phyloP scores from a whole-genome alignment of 2,888 invertebrate species.

The Andrena praecox region DNA sequence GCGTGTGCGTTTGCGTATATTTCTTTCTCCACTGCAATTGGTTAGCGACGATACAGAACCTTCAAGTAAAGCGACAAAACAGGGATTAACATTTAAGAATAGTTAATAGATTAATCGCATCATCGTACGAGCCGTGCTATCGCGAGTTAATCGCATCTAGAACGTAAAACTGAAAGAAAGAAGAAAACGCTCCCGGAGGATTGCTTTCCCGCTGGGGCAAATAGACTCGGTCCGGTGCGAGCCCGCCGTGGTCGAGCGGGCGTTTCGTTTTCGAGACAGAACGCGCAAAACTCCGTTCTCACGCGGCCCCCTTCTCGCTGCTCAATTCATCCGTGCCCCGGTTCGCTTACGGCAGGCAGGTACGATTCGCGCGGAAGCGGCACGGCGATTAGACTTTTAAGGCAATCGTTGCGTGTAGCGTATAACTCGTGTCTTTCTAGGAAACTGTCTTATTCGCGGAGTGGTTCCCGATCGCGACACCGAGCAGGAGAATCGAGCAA shows the following conservation, averaged over 20 bases:
- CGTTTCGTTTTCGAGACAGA: background rate
- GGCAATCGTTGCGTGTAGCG: conserved; percentile 60
- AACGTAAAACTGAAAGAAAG: conserved; percentile 69
- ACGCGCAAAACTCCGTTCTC: conserved; percentile 1
- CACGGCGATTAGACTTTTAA: conserved; percentile 58
- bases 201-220: conserved; percentile 68
- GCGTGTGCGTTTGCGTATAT: conserved; percentile 68
- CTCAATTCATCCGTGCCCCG: conserved; percentile 35
- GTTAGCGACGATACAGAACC: conserved; percentile 81
- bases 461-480: conserved; percentile 47
- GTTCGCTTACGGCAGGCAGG: conserved; percentile 56
- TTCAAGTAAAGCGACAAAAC: conserved; percentile 70
- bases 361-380: conserved; percentile 60
- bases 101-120: conserved; percentile 83
- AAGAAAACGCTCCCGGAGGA: conserved; percentile 50
- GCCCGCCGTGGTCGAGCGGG: background rate
- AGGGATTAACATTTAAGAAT: conserved; percentile 75
- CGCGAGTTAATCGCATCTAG: conserved; percentile 68
- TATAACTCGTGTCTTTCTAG: conserved; percentile 51
- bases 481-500: conserved; percentile 53
- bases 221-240: background rate
- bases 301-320: conserved; percentile 7
- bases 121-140: conserved; percentile 69
- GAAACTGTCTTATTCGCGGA: conserved; percentile 60
- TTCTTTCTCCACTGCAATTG: conserved; percentile 80